Evolutionary conservation across 1,140 invertebrate species (phyloP).

Genomic region (Tetragonula clypearis): DNA sequence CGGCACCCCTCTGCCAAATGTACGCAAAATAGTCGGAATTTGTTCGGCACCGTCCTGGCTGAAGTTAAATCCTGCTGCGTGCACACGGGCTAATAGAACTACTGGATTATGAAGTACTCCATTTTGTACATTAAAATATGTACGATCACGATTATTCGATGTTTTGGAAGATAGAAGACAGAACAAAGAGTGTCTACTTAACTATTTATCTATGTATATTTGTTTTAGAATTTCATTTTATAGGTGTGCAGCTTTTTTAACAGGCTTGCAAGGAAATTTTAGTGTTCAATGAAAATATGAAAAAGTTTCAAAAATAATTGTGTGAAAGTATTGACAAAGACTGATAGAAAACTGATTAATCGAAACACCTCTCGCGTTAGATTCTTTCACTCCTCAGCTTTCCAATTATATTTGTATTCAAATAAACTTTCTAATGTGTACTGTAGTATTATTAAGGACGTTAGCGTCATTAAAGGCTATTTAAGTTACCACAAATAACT

Average conservation of each 20-base stretch:
- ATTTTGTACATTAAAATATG: neutral
- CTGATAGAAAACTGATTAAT: too few species aligned
- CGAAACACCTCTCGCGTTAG: neutral
- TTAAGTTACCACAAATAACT: too few species aligned
- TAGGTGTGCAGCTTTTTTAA: too few species aligned
- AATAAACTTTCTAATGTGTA: too few species aligned
- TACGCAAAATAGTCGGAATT: constrained; percentile 77
- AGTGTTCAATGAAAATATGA: neutral
- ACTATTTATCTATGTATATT: too few species aligned
- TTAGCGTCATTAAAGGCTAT: too few species aligned
- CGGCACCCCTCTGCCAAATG: constrained; percentile 61
- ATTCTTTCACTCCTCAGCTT: neutral
- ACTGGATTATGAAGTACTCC: constrained; percentile 49
- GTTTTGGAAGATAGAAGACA: neutral
- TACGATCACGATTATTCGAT: neutral
- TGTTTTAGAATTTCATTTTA: too few species aligned
- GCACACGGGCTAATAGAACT: neutral
- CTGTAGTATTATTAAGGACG: too few species aligned
- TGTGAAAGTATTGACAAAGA: too few species aligned
- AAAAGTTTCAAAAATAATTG: neutral
- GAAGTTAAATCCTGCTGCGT: neutral
- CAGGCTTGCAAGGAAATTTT: too few species aligned
- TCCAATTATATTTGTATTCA: neutral
- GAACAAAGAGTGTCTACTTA: neutral
- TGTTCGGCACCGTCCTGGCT: constrained; percentile 48